Base-by-base conservation (phyloP, 2,888 invertebrate genomes). In the Neoaliturus tenellus region DNA sequence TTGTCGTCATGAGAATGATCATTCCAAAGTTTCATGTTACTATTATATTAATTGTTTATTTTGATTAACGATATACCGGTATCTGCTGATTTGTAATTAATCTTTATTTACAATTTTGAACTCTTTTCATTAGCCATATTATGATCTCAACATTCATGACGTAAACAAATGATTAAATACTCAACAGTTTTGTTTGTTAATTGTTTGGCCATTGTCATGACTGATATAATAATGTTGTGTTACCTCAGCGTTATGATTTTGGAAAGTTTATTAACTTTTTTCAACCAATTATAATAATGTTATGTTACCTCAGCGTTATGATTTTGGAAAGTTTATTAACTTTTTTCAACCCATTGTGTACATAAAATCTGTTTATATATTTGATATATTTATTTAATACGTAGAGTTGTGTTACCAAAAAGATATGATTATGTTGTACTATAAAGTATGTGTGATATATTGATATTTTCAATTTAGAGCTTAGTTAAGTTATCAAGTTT, bases 401-500 rank as follows among this genome's bases (percentile, higher is more conserved):
- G 51, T 51, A 51, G 51, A 51, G 5, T 51, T 51, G 51, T n/a
- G 51, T 51, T 51, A 51, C 51, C 51, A 51, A 51, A 51, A 51
- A 51, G 51, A 51, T 51, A 51, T 51, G 51, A 17, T 51, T 41
- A 41, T 41, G 41, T 41, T 41, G 41, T 41, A 41, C 41, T 41
- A 41, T 41, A 41, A 41, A 41, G 51, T 51, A 51, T 51, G 51
- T 51, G 51, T 51, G 51, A 51, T 51, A 39, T 39, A 51, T 51
- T 51, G 51, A 51, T 51, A 51, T 51, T 51, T 51, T 51, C n/a
- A 51, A 51, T 51, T 51, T 51, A 51, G 51, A 51, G 51, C 51
- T 51, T 51, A 51, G 51, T 51, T 6, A 51, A 51, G 51, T 51
- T 51, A 51, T 51, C n/a, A 51, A 51, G 51, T 51, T 51, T 51